Evolutionary conservation across 1,140 invertebrate species (phyloP).

Genomic region (Listronotus bonariensis): DNA sequence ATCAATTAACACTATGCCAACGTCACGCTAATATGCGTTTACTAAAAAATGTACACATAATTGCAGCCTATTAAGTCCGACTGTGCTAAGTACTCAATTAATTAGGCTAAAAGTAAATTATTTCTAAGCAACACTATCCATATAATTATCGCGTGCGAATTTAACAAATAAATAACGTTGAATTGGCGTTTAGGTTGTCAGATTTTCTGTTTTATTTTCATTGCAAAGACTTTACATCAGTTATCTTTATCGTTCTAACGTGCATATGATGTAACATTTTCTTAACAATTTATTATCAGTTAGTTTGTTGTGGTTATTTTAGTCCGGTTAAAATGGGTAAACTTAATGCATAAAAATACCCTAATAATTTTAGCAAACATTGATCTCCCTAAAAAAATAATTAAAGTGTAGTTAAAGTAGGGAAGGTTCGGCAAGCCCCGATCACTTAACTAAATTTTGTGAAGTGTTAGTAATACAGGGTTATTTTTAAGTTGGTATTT

Average conservation of each 20-base stretch:
- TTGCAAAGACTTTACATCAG: neutral
- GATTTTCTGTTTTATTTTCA: conserved; percentile 12
- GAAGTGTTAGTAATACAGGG: too few relatives aligned
- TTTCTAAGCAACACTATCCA: conserved; percentile 20
- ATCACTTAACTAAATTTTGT: too few relatives aligned
- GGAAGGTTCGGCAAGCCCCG: too few relatives aligned
- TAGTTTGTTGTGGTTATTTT: neutral
- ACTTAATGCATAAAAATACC: too few relatives aligned
- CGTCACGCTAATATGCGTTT: conserved; percentile 25
- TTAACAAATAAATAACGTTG: conserved; percentile 17
- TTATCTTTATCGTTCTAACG: conserved; percentile 1
- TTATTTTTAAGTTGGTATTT: too few relatives aligned
- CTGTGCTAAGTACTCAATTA: conserved; percentile 27
- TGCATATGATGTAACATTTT: neutral
- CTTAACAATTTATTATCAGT: neutral
- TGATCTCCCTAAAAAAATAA: too few relatives aligned
- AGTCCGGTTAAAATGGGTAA: too few relatives aligned
- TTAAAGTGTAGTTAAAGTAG: too few relatives aligned
- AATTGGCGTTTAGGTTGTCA: conserved; percentile 18
- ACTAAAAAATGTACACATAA: conserved; percentile 25
- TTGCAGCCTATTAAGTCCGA: conserved; percentile 17
- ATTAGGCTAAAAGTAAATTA: conserved; percentile 27
- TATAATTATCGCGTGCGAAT: conserved; percentile 24
- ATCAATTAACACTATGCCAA: conserved; percentile 27
- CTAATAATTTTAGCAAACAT: too few relatives aligned